Conservation (phyloP, 1,140 invertebrate species). For the Bacillus rossius region DNA sequence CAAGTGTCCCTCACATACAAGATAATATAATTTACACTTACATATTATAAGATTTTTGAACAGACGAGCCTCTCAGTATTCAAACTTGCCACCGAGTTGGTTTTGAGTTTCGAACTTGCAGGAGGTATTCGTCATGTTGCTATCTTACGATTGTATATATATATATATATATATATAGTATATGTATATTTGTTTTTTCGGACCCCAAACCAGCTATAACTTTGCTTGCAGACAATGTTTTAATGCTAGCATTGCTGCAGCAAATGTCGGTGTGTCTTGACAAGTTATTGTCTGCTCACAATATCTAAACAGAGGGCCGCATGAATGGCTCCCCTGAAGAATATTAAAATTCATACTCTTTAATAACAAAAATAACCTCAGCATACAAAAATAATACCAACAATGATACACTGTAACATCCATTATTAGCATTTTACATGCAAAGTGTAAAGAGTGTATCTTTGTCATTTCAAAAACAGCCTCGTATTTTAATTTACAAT, state of each 20-base stretch:
- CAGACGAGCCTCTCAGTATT: constrained; percentile 17
- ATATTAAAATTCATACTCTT: constrained; percentile 31
- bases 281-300: constrained; percentile 44
- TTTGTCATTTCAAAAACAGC: not conserved
- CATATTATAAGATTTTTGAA: constrained; percentile 9
- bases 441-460: not conserved
- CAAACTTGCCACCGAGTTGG: constrained; percentile 13
- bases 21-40: constrained; percentile 6
- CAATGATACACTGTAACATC: constrained; percentile 11
- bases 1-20: too few species aligned
- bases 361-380: constrained; percentile 12
- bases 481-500: not conserved
- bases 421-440: constrained; percentile 15
- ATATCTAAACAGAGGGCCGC: constrained; percentile 39
- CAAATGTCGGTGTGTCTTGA: constrained; percentile 22
- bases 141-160: not conserved
- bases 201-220: constrained; percentile 43
- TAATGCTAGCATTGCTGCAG: too few species aligned
- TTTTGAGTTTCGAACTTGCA: not conserved
- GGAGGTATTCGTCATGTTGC: constrained; percentile 7
- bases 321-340: constrained; percentile 42
- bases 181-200: constrained; percentile 32
- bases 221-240: not conserved
- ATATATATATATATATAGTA: not conserved
- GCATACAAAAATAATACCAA: constrained; percentile 10